phyloP scores from a whole-genome alignment of 2,888 invertebrate genomes.

The Anthophora plumipes region DNA sequence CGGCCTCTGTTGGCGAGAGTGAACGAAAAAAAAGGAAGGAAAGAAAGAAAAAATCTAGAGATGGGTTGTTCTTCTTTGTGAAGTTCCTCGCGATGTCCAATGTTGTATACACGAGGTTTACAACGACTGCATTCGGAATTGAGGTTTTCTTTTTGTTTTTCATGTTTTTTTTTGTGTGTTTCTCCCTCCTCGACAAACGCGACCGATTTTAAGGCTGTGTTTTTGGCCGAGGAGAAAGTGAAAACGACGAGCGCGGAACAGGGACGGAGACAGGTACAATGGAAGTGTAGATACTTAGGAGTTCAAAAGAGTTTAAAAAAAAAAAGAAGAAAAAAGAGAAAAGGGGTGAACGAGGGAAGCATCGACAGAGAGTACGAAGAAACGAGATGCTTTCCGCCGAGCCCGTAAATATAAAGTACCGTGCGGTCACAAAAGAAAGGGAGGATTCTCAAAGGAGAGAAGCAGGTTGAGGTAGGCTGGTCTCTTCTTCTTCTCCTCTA shows the following conservation, averaged over 20 bases:
- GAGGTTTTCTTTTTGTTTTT: not conserved
- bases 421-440: slow-evolving; percentile 28
- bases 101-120: not conserved
- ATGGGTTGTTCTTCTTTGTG: not conserved
- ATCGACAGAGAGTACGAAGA: slow-evolving; percentile 8
- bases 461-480: slow-evolving; percentile 18
- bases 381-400: slow-evolving; percentile 33
- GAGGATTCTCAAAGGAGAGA: slow-evolving; percentile 26
- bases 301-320: slow-evolving; percentile 23
- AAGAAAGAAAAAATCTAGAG: not conserved
- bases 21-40: not conserved
- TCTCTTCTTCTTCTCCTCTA: not conserved
- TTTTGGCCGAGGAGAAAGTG: slow-evolving; percentile 7
- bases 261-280: slow-evolving; percentile 18
- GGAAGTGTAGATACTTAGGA: slow-evolving; percentile 19
- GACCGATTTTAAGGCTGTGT: not conserved
- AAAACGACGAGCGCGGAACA: not conserved
- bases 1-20: not conserved
- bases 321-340: not conserved
- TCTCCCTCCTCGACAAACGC: slow-evolving; percentile 3
- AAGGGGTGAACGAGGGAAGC: slow-evolving; percentile 19
- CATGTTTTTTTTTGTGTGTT: too few relatives aligned
- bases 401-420: slow-evolving; percentile 40
- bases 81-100: not conserved
- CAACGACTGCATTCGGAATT: not conserved